A percentile compares a stretch with the other conserved stretches of the same genome.
Evolutionary conservation across 1,140 invertebrate species (phyloP).

Genomic region (Cydia amplana): DNA sequence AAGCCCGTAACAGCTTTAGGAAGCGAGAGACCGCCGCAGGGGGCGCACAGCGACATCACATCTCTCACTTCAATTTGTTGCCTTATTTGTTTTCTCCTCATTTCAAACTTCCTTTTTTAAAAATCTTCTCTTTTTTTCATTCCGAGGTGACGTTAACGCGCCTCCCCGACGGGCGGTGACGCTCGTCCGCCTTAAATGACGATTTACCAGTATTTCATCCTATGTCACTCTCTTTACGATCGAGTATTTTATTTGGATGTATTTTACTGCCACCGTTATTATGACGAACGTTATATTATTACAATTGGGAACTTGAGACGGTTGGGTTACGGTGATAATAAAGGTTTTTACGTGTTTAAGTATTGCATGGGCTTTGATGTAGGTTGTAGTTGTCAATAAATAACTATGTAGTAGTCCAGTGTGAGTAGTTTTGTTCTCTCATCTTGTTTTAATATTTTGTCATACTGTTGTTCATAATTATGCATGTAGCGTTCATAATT

Average conservation of each 20-base stretch:
- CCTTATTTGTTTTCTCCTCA: constrained; percentile 64
- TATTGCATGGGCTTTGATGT: constrained; percentile 25
- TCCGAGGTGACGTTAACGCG: constrained; percentile 72
- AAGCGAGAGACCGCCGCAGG: constrained; percentile 50
- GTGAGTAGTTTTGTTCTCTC: background rate
- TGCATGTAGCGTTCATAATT: too few species aligned
- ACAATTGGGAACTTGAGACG: constrained; percentile 52
- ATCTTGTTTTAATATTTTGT: background rate
- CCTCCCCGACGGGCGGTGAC: constrained; percentile 63
- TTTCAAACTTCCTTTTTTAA: constrained; percentile 63
- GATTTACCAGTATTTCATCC: constrained; percentile 68
- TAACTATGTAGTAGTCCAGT: background rate
- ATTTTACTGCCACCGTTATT: constrained; percentile 71
- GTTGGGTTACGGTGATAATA: constrained; percentile 38
- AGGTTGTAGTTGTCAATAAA: constrained; percentile 21
- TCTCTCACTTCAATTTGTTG: constrained; percentile 72
- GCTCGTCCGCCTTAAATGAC: constrained; percentile 57
- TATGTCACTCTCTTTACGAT: constrained; percentile 71
- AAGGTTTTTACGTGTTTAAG: constrained; percentile 23
- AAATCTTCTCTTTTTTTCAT: constrained; percentile 69
- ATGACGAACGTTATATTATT: constrained; percentile 64
- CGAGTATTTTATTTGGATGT: constrained; percentile 68
- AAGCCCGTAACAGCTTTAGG: constrained; percentile 60
- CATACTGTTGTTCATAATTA: too few species aligned
- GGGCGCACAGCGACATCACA: constrained; percentile 61